Evolutionary conservation across 2,113 vertebrate species (phyloP).

Genomic region (Canis aureus): DNA sequence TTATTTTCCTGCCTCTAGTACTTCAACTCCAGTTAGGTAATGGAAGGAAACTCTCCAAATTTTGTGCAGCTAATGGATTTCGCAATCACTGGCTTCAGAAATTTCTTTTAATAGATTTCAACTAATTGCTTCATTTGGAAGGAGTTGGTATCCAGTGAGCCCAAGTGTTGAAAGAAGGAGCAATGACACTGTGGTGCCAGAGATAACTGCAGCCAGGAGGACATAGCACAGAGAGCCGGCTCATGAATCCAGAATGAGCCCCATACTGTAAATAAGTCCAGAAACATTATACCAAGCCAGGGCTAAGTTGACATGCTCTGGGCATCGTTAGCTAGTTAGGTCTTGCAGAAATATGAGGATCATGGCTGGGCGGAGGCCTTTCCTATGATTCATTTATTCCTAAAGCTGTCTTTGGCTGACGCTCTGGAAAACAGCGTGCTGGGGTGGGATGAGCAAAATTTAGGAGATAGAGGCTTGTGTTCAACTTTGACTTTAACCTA

Average conservation of each 20-base stretch:
- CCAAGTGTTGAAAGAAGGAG: conserved; percentile 49
- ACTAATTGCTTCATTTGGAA: conserved; percentile 68
- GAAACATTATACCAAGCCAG: neutral
- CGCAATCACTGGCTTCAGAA: conserved; percentile 57
- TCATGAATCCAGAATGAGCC: conserved; percentile 42
- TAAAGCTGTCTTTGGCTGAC: conserved; percentile 46
- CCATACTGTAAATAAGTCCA: conserved; percentile 60
- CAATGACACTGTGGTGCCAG: neutral
- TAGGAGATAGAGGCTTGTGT: neutral
- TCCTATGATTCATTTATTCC: conserved; percentile 68
- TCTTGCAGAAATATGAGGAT: conserved; percentile 70
- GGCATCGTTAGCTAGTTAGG: conserved; percentile 40
- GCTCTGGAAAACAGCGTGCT: neutral
- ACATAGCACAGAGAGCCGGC: neutral
- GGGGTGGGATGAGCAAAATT: neutral
- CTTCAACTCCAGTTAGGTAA: conserved; percentile 31
- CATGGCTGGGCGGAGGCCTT: conserved; percentile 7
- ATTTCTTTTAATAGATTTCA: conserved; percentile 61
- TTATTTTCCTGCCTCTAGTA: conserved; percentile 25
- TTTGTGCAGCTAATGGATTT: conserved; percentile 54
- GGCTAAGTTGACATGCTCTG: conserved; percentile 30
- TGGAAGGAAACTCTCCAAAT: neutral
- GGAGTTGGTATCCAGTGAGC: neutral
- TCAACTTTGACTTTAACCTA: neutral
- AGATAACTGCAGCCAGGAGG: neutral